Percentiles rank a stretch among this genome's conserved stretches.
Evolutionary conservation across 2,888 invertebrate species (phyloP).

Genomic region (Ennomos fuscantarius): DNA sequence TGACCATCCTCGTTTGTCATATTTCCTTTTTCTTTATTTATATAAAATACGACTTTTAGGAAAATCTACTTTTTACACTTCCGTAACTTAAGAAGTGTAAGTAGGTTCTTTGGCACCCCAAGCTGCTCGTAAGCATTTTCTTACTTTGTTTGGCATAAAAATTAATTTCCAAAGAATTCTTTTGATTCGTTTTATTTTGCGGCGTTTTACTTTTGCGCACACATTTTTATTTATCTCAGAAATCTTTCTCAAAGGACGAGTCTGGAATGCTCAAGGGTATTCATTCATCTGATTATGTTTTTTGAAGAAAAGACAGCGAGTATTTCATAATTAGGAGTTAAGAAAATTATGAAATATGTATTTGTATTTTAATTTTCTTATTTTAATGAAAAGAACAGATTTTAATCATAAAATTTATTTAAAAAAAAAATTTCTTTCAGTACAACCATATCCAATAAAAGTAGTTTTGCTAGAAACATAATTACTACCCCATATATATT

Average conservation of each 20-base stretch:
- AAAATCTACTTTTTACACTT: conserved; percentile 6
- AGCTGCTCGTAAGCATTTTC: conserved; percentile 15
- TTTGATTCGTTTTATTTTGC: conserved; percentile 64
- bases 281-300: conserved; percentile 75
- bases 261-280: conserved; percentile 70
- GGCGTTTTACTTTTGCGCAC: conserved; percentile 61
- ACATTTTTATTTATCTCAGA: conserved; percentile 71
- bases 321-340: conserved; percentile 64
- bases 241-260: conserved; percentile 73
- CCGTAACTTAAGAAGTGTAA: neutral
- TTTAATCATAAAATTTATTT: neutral
- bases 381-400: conserved; percentile 1
- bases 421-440: neutral
- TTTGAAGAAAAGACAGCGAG: conserved; percentile 59
- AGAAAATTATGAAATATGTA: conserved; percentile 39
- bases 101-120: conserved; percentile 13
- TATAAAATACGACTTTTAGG: neutral
- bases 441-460: no score
- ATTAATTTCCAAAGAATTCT: conserved; percentile 64
- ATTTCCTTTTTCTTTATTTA: conserved; percentile 1
- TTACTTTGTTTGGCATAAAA: conserved; percentile 41
- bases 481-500: no score
- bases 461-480: no score
- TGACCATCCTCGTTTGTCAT: no score
- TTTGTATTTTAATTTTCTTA: conserved; percentile 29